Percentiles rank a stretch among this genome's conserved stretches.
phyloP scores from a whole-genome alignment of 2,888 invertebrate genomes.

The Volucella inflata region DNA sequence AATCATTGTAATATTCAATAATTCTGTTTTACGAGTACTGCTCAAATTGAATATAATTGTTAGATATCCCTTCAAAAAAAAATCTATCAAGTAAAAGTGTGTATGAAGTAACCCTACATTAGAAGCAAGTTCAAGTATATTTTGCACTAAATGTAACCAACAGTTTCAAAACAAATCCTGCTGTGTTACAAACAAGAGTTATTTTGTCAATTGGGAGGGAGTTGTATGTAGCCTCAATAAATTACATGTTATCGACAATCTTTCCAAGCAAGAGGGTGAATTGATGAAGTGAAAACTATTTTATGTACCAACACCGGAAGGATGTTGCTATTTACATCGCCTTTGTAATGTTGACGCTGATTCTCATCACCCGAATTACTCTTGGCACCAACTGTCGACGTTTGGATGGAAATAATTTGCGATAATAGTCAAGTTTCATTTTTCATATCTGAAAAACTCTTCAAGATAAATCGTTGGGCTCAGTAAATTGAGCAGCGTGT shows the following conservation, averaged over 20 bases:
- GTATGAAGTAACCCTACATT: not conserved
- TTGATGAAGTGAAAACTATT: slow-evolving; percentile 52
- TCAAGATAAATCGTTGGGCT: slow-evolving; percentile 35
- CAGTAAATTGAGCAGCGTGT: slow-evolving; percentile 52
- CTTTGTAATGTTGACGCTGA: not conserved
- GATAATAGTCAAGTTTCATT: not conserved
- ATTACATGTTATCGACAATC: slow-evolving; percentile 57
- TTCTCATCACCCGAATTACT: slow-evolving; percentile 45
- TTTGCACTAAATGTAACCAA: slow-evolving; percentile 16
- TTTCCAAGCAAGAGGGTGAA: slow-evolving; percentile 37
- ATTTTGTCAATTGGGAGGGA: slow-evolving; percentile 40
- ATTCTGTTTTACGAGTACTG: no score
- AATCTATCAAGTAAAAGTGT: no score
- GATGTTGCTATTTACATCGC: slow-evolving; percentile 58
- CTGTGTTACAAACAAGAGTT: slow-evolving; percentile 36
- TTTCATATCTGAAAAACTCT: slow-evolving; percentile 28
- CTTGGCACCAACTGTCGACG: slow-evolving; percentile 41
- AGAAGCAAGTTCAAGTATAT: not conserved
- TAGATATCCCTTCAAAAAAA: no score
- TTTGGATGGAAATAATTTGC: slow-evolving; percentile 29
- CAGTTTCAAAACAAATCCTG: slow-evolving; percentile 45
- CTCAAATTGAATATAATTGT: no score
- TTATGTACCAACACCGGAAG: slow-evolving; percentile 53
- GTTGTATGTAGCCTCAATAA: slow-evolving; percentile 42
- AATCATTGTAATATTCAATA: no score